A percentile compares a stretch with the other conserved stretches of the same genome.
These are phyloP conservation scores for Glyphotaelius pellucidus DNA, from an alignment of 2,888 invertebrate species.

Conservation along the genomic window DNA sequence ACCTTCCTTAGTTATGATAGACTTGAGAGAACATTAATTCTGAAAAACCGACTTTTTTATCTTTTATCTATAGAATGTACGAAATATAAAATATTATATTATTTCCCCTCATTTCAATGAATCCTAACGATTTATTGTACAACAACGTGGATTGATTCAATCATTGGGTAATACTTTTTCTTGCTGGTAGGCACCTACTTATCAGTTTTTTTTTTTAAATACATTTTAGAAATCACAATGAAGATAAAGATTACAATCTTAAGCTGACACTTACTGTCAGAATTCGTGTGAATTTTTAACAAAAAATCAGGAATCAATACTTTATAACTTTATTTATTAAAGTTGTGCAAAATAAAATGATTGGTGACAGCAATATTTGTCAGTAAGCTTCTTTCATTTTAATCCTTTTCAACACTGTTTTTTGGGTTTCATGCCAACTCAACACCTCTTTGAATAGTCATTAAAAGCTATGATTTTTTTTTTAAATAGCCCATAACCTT, in stretches of 20 bases:
- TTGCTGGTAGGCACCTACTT: neutral
- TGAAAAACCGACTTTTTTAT: slow-evolving; percentile 4
- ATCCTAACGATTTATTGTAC: slow-evolving; percentile 16
- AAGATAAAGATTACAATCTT: slow-evolving; percentile 3
- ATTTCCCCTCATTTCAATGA: slow-evolving; percentile 8
- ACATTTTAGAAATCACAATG: neutral
- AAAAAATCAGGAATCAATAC: neutral
- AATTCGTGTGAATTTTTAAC: neutral
- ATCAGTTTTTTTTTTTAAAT: neutral
- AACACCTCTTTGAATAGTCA: too few species aligned
- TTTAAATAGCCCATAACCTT: too few species aligned
- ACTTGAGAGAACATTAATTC: slow-evolving; percentile 29
- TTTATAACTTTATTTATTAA: too few species aligned
- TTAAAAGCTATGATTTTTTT: too few species aligned
- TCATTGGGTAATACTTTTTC: neutral
- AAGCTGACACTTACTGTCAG: slow-evolving; percentile 2
- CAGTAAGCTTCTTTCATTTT: neutral
- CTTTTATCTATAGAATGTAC: slow-evolving; percentile 8
- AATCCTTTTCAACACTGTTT: neutral
- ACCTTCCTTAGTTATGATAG: slow-evolving; percentile 12
- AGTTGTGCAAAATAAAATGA: neutral
- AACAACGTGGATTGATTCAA: neutral
- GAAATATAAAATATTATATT: slow-evolving; percentile 2
- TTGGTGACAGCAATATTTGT: neutral
- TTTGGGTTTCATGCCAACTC: too few species aligned